Evolutionary conservation across 1,140 invertebrate genomes (phyloP).

Genomic region (Bombus superbus): DNA sequence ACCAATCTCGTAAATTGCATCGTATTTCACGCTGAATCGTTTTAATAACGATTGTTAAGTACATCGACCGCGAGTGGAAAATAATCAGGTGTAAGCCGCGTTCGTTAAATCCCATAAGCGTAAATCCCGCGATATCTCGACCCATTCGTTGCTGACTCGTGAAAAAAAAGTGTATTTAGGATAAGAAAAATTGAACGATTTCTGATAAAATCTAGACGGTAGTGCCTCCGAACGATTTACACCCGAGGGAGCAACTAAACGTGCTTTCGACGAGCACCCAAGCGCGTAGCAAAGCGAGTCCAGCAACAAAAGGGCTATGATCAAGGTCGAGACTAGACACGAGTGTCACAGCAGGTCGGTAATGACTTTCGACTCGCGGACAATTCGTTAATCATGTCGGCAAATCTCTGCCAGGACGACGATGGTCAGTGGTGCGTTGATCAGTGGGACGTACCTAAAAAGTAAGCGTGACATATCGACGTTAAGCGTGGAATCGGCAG

Average conservation of each 20-base stretch:
- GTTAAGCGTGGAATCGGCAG: slow-evolving; percentile 60
- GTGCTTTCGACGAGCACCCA: background rate
- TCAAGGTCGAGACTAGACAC: background rate
- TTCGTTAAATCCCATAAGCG: background rate
- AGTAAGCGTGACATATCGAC: slow-evolving; percentile 61
- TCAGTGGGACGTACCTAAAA: slow-evolving; percentile 51
- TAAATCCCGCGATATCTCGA: background rate
- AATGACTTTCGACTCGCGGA: slow-evolving; percentile 63
- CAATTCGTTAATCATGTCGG: slow-evolving; percentile 37
- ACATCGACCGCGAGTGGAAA: too few species aligned
- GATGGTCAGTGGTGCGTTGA: slow-evolving; percentile 28
- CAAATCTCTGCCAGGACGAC: slow-evolving; percentile 29
- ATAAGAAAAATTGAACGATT: background rate
- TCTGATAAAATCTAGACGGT: background rate
- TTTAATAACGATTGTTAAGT: background rate
- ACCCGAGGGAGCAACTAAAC: background rate
- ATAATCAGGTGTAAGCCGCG: background rate
- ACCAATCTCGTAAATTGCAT: slow-evolving; percentile 1
- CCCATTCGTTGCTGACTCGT: slow-evolving; percentile 19
- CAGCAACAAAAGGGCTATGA: slow-evolving; percentile 17
- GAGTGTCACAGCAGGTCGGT: slow-evolving; percentile 6
- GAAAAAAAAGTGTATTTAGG: background rate
- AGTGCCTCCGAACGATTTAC: background rate
- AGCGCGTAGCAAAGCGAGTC: background rate
- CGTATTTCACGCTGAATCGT: too few species aligned